These are phyloP conservation scores for Colostygia pectinataria DNA, from an alignment of 2,888 invertebrate species.

Conservation along the genomic window DNA sequence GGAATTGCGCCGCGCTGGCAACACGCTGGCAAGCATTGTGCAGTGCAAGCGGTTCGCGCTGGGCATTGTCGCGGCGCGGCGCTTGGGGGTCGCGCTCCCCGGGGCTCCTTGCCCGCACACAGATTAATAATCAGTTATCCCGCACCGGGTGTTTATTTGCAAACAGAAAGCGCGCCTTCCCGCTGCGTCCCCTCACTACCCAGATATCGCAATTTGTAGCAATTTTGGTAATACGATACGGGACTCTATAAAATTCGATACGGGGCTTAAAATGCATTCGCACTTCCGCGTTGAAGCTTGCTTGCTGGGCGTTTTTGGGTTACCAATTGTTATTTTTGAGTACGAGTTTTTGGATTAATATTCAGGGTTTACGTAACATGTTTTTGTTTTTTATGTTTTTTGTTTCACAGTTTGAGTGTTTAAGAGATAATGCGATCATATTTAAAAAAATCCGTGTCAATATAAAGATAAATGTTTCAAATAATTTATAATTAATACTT, in stretches of 20 bases:
- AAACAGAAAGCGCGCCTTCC: constrained; percentile 71
- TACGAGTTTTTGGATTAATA: background rate
- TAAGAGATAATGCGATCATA: no score
- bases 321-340: constrained; percentile 15
- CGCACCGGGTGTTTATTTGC: constrained; percentile 80
- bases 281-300: constrained; percentile 21
- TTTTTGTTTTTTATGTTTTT: no score
- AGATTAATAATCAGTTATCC: constrained; percentile 31
- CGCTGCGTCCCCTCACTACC: constrained; percentile 50
- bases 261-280: constrained; percentile 17
- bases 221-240: constrained; percentile 65
- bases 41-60: constrained; percentile 48
- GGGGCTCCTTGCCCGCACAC: constrained; percentile 17
- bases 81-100: constrained; percentile 9
- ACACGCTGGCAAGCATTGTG: constrained; percentile 70
- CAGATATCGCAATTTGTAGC: constrained; percentile 69
- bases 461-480: no score
- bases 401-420: no score
- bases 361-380: no score
- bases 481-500: no score
- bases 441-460: no score
- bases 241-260: constrained; percentile 26
- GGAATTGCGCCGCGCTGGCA: constrained; percentile 47
- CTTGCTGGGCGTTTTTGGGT: constrained; percentile 6
- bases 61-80: constrained; percentile 40